Evolutionary conservation across 1,140 invertebrate genomes (phyloP), one percentile per base, ranked within the genome.

Genomic region (Hyphantria cunea): DNA sequence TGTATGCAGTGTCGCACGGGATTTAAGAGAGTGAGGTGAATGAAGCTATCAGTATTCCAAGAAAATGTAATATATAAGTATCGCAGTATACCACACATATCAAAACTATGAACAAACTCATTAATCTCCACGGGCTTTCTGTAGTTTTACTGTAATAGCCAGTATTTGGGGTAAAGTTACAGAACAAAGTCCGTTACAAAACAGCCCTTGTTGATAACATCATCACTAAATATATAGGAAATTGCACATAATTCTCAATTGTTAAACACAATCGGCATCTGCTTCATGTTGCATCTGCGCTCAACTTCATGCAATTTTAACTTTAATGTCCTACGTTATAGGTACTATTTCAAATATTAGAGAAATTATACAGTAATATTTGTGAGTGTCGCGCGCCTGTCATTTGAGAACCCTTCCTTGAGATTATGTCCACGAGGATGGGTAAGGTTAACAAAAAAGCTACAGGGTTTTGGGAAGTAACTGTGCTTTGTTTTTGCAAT

Each of bases 351-450:
- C 17, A 25, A 1, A 25, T 25, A 25, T 25, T 25, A 25, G 9
- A 14, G 8, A 10, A 34, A 33, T 33, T 33, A 44, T 56, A 67
- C 34, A 67, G 58, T 47, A 74, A 73, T 76, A 77, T 79, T 78
- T 70, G 72, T 56, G 49, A 70, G 52, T 73, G 70, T 70, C 65
- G 73, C 76, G 75, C 80, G 80, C 80, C 82, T 81, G 77, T 78
- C 80, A 74, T 79, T 80, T 82, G 66, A 25, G 17, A 80, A 80
- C 82, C 82, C 80, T 85, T 85, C 82, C 82, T 80, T 76, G 72
- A 68, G 73, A 81, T 80, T 80, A 77, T 68, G 68, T 80, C 75
- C 70, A 52, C 17, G 13, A 64, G 60, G 73, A 66, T 42, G 32
- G 13, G 74, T 65, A 80, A 15, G 17, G 76, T 69, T 34, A 61